Evolutionary conservation across 2,113 vertebrate species (phyloP).

Genomic region (Turdus rufiventris): DNA sequence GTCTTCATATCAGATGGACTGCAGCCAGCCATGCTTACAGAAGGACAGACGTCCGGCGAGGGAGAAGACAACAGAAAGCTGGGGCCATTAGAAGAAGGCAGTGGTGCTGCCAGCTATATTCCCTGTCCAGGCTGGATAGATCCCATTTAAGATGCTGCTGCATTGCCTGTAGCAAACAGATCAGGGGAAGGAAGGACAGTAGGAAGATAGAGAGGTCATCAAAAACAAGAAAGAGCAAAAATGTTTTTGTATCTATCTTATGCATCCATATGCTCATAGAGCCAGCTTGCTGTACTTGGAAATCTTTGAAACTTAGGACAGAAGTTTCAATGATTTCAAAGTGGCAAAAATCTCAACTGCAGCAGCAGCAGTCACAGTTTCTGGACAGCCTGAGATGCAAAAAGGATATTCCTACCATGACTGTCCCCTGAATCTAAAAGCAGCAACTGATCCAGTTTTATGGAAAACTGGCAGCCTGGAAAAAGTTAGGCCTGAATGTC

Average conservation of each 20-base stretch:
- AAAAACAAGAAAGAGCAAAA: background rate
- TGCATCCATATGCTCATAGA: background rate
- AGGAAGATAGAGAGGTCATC: background rate
- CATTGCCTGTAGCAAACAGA: background rate
- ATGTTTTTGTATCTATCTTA: background rate
- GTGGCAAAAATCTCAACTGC: background rate
- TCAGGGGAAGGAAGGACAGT: background rate
- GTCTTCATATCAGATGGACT: background rate
- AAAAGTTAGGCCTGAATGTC: background rate
- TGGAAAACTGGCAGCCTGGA: background rate
- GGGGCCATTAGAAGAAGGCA: background rate
- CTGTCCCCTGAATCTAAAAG: background rate
- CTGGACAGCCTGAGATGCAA: background rate
- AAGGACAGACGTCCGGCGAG: conserved; percentile 8
- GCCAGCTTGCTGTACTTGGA: background rate
- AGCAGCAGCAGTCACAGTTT: background rate
- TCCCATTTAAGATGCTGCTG: background rate
- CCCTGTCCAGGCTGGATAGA: background rate
- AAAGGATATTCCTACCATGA: background rate
- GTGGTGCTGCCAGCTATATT: conserved; percentile 5
- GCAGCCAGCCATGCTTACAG: background rate
- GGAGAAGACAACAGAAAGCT: conserved; percentile 23
- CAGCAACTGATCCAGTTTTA: background rate
- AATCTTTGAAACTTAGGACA: background rate
- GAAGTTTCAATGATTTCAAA: background rate